These are phyloP conservation scores for Lophotis ruficrista DNA, from an alignment of 2,113 vertebrate genomes.

Conservation along the genomic window DNA sequence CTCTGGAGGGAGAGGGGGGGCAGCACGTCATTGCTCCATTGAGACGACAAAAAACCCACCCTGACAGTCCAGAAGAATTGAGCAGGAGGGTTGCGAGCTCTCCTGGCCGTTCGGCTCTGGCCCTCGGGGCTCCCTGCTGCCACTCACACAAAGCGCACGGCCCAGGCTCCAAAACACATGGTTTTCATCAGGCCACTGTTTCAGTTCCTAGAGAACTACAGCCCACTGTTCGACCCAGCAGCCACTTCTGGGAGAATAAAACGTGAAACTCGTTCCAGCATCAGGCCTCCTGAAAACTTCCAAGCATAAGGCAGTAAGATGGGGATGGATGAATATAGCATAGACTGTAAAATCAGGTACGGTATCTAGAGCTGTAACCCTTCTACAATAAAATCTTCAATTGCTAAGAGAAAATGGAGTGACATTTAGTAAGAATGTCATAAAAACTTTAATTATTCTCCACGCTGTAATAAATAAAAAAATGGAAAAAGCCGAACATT, in stretches of 20 bases:
- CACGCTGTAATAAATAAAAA: conserved; percentile 17
- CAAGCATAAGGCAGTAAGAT: not conserved
- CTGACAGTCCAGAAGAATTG: not conserved
- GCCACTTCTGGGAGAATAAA: conserved; percentile 20
- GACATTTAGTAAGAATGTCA: not conserved
- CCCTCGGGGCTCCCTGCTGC: conserved; percentile 74
- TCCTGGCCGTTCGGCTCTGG: conserved; percentile 72
- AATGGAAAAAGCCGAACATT: not conserved
- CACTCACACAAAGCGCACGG: conserved; percentile 76
- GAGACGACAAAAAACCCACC: not conserved
- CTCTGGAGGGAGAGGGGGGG: not conserved
- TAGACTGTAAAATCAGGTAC: not conserved
- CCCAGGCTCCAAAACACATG: conserved; percentile 75
- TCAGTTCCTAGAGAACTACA: conserved; percentile 40
- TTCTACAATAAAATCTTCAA: not conserved
- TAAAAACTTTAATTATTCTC: conserved; percentile 34
- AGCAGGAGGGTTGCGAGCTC: conserved; percentile 67
- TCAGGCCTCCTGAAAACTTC: not conserved
- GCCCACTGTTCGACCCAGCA: not conserved
- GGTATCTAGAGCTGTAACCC: not conserved
- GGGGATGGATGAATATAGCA: not conserved
- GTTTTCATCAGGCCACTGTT: conserved; percentile 67
- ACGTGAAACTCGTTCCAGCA: not conserved
- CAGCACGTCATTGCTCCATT: not conserved
- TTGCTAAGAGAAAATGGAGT: not conserved